Base-by-base conservation (phyloP, 2,113 vertebrate genomes). In the Salvelinus alpinus region DNA sequence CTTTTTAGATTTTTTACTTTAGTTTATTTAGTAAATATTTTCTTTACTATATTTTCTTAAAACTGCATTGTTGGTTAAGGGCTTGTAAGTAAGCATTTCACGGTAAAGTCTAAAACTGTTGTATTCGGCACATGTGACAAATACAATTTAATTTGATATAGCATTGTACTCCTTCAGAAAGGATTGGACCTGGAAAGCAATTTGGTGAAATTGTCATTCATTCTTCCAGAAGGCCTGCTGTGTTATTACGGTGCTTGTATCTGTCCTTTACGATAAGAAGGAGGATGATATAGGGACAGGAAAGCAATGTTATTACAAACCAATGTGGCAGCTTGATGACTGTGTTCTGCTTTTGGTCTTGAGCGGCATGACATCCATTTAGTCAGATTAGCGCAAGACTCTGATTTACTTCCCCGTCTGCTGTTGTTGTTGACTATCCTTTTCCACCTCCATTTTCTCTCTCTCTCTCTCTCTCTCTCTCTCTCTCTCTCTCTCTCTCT, bases 381-480 rank as follows among this genome's bases (percentile, higher is more conserved):
- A 2, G 38, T 11, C 38, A 44, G 38, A 44, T 62, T 62, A 62
- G n/a, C 8, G n/a, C 59, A 62, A 62, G 59, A 24, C n/a, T 62
- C 59, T 62, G 59, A 3, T 24, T 62, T 62, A n/a, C 8, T 62
- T 65, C 64, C 22, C 34, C 9, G 13, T 65, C 64, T 27, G n/a
- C 25, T 25, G 7, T 29, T 31, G 29, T 38, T 18, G 38, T 44
- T 44, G 24, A 67, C 65, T 14, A 18, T 80, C 74, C 73, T 75
- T 73, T 73, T 73, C 71, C 24, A 65, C 57, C 27, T 65, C 64
- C 48, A 44, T 59, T 70, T 51, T 73, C 60, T 38, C 34, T 38
- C 34, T 38, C 34, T 38, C 24, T 24, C 24, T 24, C 24, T 24
- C 24, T 24, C 24, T 24, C 24, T 24, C 3, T 0, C 27, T 0